phyloP scores from a whole-genome alignment of 2,797 vertebrate species.

The Oreonectes daqikongensis region DNA sequence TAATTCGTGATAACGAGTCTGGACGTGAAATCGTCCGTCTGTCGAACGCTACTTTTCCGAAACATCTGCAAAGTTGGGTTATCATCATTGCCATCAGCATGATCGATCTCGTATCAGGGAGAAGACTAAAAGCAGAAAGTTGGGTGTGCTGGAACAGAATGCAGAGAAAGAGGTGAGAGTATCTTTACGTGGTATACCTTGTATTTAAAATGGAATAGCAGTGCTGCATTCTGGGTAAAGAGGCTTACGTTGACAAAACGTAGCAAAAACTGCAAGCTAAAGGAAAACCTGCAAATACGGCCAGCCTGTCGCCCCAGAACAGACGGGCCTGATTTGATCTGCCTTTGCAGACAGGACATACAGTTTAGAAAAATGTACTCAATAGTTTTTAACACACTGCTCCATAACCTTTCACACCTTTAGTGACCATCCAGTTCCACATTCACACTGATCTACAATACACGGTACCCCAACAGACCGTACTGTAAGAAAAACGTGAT shows the following conservation, averaged over 20 bases:
- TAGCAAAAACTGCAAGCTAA: conserved; percentile 23
- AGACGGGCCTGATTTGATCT: conserved; percentile 2
- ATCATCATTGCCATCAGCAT: conserved; percentile 7
- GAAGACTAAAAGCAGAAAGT: conserved; percentile 48
- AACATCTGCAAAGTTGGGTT: conserved; percentile 46
- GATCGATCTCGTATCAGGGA: conserved; percentile 22
- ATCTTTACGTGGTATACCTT: conserved; percentile 28
- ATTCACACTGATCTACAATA: conserved; percentile 41
- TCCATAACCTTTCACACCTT: conserved; percentile 6
- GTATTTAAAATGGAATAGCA: conserved; percentile 37
- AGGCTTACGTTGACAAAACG: conserved; percentile 13
- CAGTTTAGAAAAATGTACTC: neutral
- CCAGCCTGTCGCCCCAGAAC: neutral
- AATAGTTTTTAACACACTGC: conserved; percentile 3
- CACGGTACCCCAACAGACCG: conserved; percentile 46
- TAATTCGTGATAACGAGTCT: conserved; percentile 28
- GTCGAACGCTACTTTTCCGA: conserved; percentile 36
- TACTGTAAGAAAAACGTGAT: conserved; percentile 11
- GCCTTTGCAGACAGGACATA: conserved; percentile 22
- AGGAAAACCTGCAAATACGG: conserved; percentile 31
- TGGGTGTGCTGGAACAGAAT: conserved; percentile 51
- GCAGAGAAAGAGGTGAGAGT: conserved; percentile 41
- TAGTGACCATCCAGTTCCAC: conserved; percentile 21
- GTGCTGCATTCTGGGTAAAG: conserved; percentile 38
- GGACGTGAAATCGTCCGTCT: conserved; percentile 18